phyloP scores from a whole-genome alignment of 92 coral and sea anemone genomes.

The Porites lobata region DNA sequence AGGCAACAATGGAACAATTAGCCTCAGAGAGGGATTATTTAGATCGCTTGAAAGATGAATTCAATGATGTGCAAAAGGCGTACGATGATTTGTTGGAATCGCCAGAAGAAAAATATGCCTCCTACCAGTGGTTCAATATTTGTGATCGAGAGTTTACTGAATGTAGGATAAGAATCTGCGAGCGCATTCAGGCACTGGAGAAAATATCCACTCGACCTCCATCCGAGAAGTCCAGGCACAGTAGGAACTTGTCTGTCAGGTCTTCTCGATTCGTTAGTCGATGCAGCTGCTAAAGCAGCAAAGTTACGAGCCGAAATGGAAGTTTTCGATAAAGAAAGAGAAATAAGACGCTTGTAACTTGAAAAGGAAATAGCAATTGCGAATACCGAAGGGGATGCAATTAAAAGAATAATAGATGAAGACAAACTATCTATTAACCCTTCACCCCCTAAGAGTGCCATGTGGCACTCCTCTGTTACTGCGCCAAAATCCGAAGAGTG shows the following conservation, averaged over 20 bases:
- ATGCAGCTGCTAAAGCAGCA: slow-evolving; percentile 40
- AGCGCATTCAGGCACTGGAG: too few relatives aligned
- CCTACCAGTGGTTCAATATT: slow-evolving; percentile 48
- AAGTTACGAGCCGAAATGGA: slow-evolving; percentile 1
- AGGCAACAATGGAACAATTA: slow-evolving; percentile 14
- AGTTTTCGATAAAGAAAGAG: slow-evolving; percentile 31
- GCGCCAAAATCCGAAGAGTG: slow-evolving; percentile 38
- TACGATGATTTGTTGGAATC: slow-evolving; percentile 32
- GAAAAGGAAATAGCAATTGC: slow-evolving; percentile 41
- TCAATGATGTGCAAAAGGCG: slow-evolving; percentile 23
- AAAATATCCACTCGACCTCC: background rate
- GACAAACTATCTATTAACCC: background rate
- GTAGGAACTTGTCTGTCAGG: background rate
- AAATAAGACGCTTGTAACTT: slow-evolving; percentile 14
- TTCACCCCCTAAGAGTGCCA: slow-evolving; percentile 43
- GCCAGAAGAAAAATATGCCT: slow-evolving; percentile 42
- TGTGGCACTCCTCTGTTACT: slow-evolving; percentile 29
- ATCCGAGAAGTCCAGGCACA: slow-evolving; percentile 27
- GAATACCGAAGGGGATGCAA: slow-evolving; percentile 31
- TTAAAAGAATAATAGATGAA: slow-evolving; percentile 15
- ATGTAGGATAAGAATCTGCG: too few relatives aligned
- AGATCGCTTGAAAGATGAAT: slow-evolving; percentile 39
- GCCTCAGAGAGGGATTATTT: slow-evolving; percentile 38
- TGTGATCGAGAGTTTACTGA: slow-evolving; percentile 26
- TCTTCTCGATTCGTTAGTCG: background rate